These are phyloP conservation scores for Conus ventricosus DNA, from an alignment of 1,140 invertebrate species.

Conservation along the genomic window DNA sequence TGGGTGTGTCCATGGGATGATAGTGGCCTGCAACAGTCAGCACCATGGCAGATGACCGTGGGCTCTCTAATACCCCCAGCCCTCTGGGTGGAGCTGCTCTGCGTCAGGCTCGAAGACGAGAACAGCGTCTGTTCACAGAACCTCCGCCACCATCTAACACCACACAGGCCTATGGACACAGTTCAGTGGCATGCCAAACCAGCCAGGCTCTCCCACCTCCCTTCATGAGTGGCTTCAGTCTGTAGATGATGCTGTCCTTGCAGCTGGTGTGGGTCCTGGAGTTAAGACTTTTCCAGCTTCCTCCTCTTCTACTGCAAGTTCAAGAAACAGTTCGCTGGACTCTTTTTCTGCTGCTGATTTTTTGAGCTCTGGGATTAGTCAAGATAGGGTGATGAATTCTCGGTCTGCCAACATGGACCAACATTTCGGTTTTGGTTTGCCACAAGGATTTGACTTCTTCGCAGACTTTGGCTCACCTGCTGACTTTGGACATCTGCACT, in stretches of 20 bases:
- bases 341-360: slow-evolving; percentile 14
- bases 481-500: slow-evolving; percentile 29
- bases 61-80: not conserved
- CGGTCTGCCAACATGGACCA: not conserved
- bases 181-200: slow-evolving; percentile 56
- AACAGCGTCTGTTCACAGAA: not conserved
- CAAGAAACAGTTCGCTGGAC: not conserved
- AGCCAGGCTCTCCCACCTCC: slow-evolving; percentile 31
- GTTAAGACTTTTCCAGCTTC: not conserved
- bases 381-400: not conserved
- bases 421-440: not conserved
- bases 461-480: slow-evolving; percentile 20
- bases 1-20: not conserved
- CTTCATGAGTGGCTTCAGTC: slow-evolving; percentile 36
- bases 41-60: slow-evolving; percentile 33
- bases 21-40: not conserved
- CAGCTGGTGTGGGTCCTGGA: not conserved
- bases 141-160: not conserved
- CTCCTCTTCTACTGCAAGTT: not conserved
- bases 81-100: slow-evolving; percentile 4
- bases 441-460: not conserved
- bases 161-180: slow-evolving; percentile 47
- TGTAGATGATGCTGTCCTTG: slow-evolving; percentile 34
- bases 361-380: not conserved
- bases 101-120: slow-evolving; percentile 15